A percentile compares a stretch with the other conserved stretches of the same genome.
These are phyloP conservation scores for Oscarella lobularis DNA, from an alignment of 37 sponge, comb jelly and placozoan genomes.

Conservation along the genomic window DNA sequence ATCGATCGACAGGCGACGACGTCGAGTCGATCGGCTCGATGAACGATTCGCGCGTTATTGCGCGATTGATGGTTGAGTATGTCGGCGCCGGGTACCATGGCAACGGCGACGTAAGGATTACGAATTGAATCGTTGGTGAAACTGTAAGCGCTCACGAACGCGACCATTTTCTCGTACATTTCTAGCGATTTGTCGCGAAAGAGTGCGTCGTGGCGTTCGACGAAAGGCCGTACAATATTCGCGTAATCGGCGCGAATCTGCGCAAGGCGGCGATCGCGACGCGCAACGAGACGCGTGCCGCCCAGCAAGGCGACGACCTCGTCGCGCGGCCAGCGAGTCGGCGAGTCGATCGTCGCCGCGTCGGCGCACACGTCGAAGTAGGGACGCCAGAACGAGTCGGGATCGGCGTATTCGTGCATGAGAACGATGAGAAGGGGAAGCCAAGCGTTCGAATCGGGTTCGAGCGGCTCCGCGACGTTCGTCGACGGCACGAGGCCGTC, in stretches of 20 bases:
- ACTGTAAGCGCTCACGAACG: background rate
- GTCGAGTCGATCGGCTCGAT: background rate
- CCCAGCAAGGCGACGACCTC: background rate
- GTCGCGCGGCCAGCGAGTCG: background rate
- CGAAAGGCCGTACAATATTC: background rate
- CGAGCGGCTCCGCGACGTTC: background rate
- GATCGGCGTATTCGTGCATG: background rate
- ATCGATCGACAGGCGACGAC: background rate
- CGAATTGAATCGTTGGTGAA: background rate
- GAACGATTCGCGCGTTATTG: background rate
- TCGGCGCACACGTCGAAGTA: background rate
- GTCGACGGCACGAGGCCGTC: background rate
- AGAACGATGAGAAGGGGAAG: background rate
- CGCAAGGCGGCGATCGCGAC: background rate
- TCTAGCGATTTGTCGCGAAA: background rate
- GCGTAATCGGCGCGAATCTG: background rate
- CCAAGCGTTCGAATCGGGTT: background rate
- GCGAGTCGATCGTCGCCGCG: background rate
- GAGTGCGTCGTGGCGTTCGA: background rate
- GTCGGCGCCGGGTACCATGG: background rate
- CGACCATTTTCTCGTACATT: background rate
- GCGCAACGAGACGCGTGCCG: background rate
- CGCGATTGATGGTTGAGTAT: background rate
- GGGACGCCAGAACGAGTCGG: background rate
- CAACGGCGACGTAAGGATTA: background rate